Conservation (phyloP, 2,797 vertebrate species). For the Gymnothorax javanicus region DNA sequence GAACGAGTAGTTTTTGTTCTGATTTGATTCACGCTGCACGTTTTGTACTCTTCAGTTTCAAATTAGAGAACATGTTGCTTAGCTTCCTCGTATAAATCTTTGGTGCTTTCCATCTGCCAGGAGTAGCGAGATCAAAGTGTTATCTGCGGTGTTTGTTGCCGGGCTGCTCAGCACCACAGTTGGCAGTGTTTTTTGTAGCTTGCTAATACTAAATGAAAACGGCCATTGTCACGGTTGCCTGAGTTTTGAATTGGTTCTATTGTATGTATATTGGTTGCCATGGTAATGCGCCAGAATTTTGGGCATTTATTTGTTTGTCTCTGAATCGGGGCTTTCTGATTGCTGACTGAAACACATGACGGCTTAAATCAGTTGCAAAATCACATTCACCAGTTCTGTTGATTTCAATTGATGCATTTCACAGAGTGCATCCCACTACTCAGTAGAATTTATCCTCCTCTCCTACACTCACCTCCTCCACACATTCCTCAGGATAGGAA, state of each 20-base stretch:
- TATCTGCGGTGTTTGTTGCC: neutral
- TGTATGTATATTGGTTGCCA: neutral
- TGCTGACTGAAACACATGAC: no score
- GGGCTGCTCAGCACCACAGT: neutral
- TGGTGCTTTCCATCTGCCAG: neutral
- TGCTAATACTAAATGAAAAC: neutral
- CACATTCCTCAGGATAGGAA: no score
- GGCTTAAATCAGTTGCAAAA: neutral
- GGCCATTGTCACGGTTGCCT: neutral
- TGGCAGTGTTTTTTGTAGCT: neutral
- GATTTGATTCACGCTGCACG: neutral
- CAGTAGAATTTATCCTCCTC: no score
- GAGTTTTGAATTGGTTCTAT: neutral
- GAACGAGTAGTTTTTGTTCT: neutral
- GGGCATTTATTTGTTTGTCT: neutral
- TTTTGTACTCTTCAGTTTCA: neutral
- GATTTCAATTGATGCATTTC: neutral
- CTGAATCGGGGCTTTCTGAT: neutral
- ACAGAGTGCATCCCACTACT: no score
- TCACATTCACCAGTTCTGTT: neutral
- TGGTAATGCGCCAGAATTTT: neutral
- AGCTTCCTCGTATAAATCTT: neutral
- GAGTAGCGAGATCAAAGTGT: neutral
- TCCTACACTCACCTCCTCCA: no score
- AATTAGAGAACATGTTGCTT: neutral